Base-by-base conservation (phyloP, 2,888 invertebrate genomes). In the Pammene fasciana region DNA sequence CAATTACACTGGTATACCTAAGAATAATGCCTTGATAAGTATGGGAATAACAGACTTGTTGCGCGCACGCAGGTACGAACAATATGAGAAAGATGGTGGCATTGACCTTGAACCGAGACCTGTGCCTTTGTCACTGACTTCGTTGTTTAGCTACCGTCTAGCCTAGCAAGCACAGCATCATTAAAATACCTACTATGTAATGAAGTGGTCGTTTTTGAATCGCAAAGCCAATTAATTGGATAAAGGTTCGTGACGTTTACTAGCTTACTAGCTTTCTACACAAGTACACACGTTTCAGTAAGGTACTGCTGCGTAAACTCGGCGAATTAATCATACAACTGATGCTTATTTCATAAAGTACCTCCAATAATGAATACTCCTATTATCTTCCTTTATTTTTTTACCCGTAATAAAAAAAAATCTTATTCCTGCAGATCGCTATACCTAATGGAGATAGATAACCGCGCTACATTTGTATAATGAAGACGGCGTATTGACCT, bases 401-500 rank as follows among this genome's bases (percentile, higher is more conserved):
- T 26, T 26, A 3, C 1, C 26, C 4, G 26, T 26, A 3, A 3
- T 3, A 3, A 26, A 26, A 26, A 26, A 26, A 26, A 26, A 26
- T 26, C 26, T 11, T 11, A 11, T 5, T 43, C 10, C 43, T 43
- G 43, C 11, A 9, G 43, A 7, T 43, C 4, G 11, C 43, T 43
- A 5, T 43, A 11, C 14, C n/a, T 6, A 46, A 46, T 46, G 8
- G n/a, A 8, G n/a, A 54, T 34, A 8, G 26, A 13, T 26, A 52
- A 18, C 2, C 13, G 6, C 9, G 10, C 10, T 52, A 52, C 4
- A 26, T 52, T 26, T 26, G 13, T 7, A 62, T 62, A 55, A 61
- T 34, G 26, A 55, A 48, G 46, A 66, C 45, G 48, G 56, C 48
- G 68, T 52, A 16, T 13, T 34, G 74, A 71, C 82, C 83, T 79